These are phyloP conservation scores for Sinohyriopsis cumingii DNA, from an alignment of 2,888 invertebrate genomes.

Conservation along the genomic window DNA sequence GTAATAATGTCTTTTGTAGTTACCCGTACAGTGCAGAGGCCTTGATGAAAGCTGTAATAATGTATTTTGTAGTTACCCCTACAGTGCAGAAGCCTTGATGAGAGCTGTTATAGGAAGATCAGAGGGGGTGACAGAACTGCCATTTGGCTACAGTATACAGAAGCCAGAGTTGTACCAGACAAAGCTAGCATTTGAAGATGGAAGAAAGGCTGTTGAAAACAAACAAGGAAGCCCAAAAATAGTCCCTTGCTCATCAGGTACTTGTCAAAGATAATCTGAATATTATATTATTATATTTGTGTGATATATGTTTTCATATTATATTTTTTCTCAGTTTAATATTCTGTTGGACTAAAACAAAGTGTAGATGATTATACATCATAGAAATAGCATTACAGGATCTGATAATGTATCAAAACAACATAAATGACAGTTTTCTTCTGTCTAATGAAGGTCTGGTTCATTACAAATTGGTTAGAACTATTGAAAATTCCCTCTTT, in stretches of 20 bases:
- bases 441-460: too few relatives aligned
- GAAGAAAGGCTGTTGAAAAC: constrained; percentile 29
- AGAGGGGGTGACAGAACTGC: constrained; percentile 36
- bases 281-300: background rate
- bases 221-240: constrained; percentile 18
- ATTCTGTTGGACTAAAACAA: too few relatives aligned
- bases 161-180: constrained; percentile 53
- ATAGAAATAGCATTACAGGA: too few relatives aligned
- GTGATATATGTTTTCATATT: background rate
- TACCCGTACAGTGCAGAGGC: too few relatives aligned
- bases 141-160: constrained; percentile 47
- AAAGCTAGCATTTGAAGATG: constrained; percentile 38
- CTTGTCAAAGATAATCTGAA: constrained; percentile 4
- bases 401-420: too few relatives aligned
- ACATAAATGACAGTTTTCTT: too few relatives aligned
- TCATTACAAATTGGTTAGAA: too few relatives aligned
- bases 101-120: constrained; percentile 67
- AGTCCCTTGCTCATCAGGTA: constrained; percentile 53
- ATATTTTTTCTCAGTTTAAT: background rate
- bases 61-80: constrained; percentile 49
- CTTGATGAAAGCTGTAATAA: too few relatives aligned
- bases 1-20: too few relatives aligned
- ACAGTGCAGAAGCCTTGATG: constrained; percentile 40
- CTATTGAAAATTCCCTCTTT: too few relatives aligned
- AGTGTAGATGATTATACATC: too few relatives aligned